phyloP scores from a whole-genome alignment of 2,888 invertebrate species.

The Epirrhoe alternata region DNA sequence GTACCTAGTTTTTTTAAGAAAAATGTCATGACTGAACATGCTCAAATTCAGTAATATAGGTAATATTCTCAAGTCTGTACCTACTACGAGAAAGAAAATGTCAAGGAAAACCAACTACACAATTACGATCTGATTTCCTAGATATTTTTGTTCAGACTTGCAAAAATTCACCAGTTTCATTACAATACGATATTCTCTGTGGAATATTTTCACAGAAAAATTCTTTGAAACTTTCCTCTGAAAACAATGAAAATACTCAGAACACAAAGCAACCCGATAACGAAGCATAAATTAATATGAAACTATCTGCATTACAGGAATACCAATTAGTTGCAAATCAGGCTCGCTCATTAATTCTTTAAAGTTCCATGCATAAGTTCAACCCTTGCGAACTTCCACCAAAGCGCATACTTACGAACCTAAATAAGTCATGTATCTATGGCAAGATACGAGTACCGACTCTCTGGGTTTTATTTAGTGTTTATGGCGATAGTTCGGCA shows the following conservation, averaged over 20 bases:
- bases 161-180: not conserved
- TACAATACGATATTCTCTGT: not conserved
- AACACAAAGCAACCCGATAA: constrained; percentile 17
- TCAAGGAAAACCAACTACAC: not conserved
- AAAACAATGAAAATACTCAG: constrained; percentile 16
- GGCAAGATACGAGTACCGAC: not conserved
- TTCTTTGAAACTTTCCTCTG: not conserved
- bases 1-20: too few species aligned
- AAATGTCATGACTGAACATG: too few species aligned
- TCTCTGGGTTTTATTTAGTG: not conserved
- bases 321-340: constrained; percentile 29
- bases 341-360: constrained; percentile 31
- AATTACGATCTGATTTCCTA: not conserved
- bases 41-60: too few species aligned
- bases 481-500: not conserved
- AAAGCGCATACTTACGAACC: constrained; percentile 11
- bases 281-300: constrained; percentile 27
- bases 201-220: constrained; percentile 5
- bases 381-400: constrained; percentile 17
- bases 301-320: constrained; percentile 25
- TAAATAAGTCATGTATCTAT: constrained; percentile 8
- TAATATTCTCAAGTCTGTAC: not conserved
- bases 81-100: not conserved
- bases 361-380: constrained; percentile 28
- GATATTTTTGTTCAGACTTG: not conserved